phyloP scores from a whole-genome alignment of 2,888 invertebrate genomes.

The Magallana nippona region DNA sequence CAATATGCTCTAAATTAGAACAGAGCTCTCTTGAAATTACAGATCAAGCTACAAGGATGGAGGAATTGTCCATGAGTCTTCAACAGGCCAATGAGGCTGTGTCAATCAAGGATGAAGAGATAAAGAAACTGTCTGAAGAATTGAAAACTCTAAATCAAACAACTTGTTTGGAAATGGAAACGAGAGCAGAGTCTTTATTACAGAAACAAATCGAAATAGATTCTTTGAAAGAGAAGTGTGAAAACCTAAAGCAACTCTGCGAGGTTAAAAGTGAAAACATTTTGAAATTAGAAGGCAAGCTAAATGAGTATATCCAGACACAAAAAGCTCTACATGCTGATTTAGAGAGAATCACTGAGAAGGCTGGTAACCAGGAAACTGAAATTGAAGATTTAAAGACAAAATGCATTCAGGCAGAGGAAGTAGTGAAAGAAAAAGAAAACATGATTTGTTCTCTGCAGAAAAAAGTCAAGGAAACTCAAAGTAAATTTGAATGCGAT shows the following conservation, averaged over 20 bases:
- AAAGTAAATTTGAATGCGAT: background rate
- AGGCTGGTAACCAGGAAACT: slow-evolving; percentile 26
- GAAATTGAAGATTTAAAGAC: slow-evolving; percentile 28
- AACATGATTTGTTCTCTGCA: slow-evolving; percentile 10
- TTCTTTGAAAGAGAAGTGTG: slow-evolving; percentile 1
- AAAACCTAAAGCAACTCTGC: slow-evolving; percentile 31
- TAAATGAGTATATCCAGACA: slow-evolving; percentile 37
- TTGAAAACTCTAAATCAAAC: slow-evolving; percentile 11
- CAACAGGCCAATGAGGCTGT: slow-evolving; percentile 13
- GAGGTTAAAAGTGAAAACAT: slow-evolving; percentile 12
- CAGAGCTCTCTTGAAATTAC: background rate
- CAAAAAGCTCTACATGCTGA: slow-evolving; percentile 43
- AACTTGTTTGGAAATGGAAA: slow-evolving; percentile 15
- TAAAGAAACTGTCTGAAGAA: background rate
- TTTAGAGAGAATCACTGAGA: slow-evolving; percentile 39
- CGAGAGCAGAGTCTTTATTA: background rate
- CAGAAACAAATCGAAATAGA: slow-evolving; percentile 1
- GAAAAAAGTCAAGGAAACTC: background rate
- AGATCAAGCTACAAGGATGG: background rate
- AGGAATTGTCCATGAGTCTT: background rate
- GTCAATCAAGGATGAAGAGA: background rate
- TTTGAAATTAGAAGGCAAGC: slow-evolving; percentile 24
- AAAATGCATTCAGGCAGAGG: slow-evolving; percentile 45
- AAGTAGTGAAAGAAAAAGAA: slow-evolving; percentile 35
- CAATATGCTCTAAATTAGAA: background rate